Evolutionary conservation across 2,113 vertebrate genomes (phyloP), one percentile per base, ranked within the genome.

Genomic region (Fulica atra): DNA sequence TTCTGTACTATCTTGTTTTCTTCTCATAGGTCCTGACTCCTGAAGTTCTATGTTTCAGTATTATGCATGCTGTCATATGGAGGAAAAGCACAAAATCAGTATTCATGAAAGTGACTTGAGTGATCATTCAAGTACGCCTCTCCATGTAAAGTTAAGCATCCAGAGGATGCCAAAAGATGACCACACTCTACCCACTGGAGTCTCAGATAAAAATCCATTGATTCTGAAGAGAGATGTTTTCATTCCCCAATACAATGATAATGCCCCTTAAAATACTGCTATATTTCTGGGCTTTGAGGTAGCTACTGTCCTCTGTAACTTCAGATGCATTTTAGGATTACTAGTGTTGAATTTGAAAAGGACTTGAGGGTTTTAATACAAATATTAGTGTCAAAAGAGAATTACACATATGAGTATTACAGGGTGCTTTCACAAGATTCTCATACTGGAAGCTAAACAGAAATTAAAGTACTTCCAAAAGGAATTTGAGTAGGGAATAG

Each of bases 381-480:
- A 97, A 96, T 76, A 92, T 85, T 88, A 91, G 53, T 6, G 44
- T 95, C 91, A 94, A 91, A 93, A 92, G 93, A 96, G 88, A 95
- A 84, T 94, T 94, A 85, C 53, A 85, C 77, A 79, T 91, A 93
- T 65, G 65, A 69, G 91, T 94, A 93, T 95, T 94, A 44, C 87
- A 77, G 81, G 57, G 77, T 85, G 36, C 77, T 94, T 96, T 93
- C 73, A 89, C 50, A 63, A 57, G 70, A 85, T 88, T 93, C 54
- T 86, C 70, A 25, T 93, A 93, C 77, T 93, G 57, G 65, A 91
- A 97, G 83, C 86, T 91, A 96, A 95, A 87, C 69, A 90, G 72
- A 96, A 95, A 94, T 95, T 96, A 90, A 95, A 95, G 77, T 82
- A 72, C 72, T 94, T 96, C 83, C 95, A 96, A 93, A 92, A 96